Base-by-base conservation (phyloP, 2,888 invertebrate species). In the Eutolmus rufibarbis region DNA sequence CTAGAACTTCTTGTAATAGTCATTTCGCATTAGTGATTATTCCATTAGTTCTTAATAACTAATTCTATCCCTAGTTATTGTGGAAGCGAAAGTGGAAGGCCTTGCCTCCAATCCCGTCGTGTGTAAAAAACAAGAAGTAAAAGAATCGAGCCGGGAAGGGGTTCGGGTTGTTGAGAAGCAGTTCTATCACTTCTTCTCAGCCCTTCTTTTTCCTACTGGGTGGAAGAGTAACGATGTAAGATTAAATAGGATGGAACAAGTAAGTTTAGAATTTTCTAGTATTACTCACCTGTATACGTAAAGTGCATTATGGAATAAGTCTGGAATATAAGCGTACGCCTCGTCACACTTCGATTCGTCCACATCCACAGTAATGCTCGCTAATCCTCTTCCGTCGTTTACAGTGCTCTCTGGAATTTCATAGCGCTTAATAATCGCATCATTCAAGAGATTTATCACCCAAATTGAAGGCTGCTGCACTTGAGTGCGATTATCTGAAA, bases 261-360 rank as follows among this genome's bases (percentile, higher is more conserved):
- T 19, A 37, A 43, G 31, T 2, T 66, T 28, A 9, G 4, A 2
- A 8, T 28, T 66, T 1, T 46, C 4, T 46, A 51, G 1, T 51
- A n/a, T 51, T 57, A 74, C 88, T 88, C 90, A 91, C 90, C 91
- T 91, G 88, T 93, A 94, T 9, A 94, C 94, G 86, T 91, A 91
- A 4, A 93, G 89, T 0, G 89, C 91, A 28, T 90, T 90, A 43
- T 90, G 90, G 51, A 90, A 89, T 85, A 92, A 89, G 89, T 92
- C 92, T 0, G 97, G 95, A 43, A 96, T 93, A 90, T 97, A 97
- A 0, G 95, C 96, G 91, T 93, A 95, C 0, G 96, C 95, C 87
- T 95, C 92, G 31, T 93, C 93, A 89, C 97, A 97, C 5, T 93
- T 93, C 0, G 92, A 90, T 1, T 89, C 85, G 0, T 94, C 93